Percentiles rank a stretch among this genome's conserved stretches.
Conservation (phyloP, 2,888 invertebrate genomes). For the Tetanocera ferruginea region DNA sequence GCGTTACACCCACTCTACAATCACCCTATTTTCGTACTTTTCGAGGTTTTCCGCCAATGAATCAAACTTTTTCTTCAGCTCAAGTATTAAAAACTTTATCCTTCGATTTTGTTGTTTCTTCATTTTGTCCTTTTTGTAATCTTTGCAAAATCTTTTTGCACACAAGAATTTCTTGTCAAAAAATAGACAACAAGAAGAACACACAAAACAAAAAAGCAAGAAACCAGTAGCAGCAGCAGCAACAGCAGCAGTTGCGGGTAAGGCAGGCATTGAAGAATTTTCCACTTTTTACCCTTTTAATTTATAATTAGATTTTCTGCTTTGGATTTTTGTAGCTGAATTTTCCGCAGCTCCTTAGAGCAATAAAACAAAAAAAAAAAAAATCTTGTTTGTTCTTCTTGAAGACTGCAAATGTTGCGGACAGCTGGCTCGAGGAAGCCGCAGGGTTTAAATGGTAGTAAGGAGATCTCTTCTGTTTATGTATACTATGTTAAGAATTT, state of each 20-base stretch:
- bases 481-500: neutral
- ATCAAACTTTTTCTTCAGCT: conserved; percentile 19
- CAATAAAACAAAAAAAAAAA: neutral
- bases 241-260: neutral
- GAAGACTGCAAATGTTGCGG: conserved; percentile 22
- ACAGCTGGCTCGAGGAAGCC: neutral
- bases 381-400: neutral
- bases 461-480: neutral
- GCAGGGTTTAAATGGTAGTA: neutral
- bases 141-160: conserved; percentile 15
- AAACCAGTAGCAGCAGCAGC: neutral
- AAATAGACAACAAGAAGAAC: neutral
- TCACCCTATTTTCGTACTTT: neutral
- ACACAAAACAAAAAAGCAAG: neutral
- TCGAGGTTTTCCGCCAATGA: conserved; percentile 13
- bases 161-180: conserved; percentile 17
- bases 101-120: conserved; percentile 6
- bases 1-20: neutral
- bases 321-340: conserved; percentile 11
- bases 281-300: conserved; percentile 39
- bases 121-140: conserved; percentile 14
- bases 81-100: conserved; percentile 32
- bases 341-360: neutral
- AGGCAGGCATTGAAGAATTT: conserved; percentile 24
- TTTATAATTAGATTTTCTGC: conserved; percentile 39